phyloP scores from a whole-genome alignment of 2,888 invertebrate genomes.

The Drosophila kambysellisi region DNA sequence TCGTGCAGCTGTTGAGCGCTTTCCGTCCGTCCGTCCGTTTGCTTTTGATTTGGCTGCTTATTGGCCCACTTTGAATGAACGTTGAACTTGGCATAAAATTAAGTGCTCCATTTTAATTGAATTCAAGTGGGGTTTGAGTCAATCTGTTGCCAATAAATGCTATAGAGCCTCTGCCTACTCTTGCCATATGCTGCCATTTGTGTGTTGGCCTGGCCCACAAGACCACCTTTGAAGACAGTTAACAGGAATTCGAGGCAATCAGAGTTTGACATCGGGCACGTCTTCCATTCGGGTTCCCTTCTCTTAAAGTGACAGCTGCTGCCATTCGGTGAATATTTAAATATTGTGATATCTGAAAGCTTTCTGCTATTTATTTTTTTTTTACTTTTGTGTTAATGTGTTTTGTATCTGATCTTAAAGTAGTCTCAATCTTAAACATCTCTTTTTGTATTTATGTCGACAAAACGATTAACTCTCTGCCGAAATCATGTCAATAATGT shows the following conservation, averaged over 20 bases:
- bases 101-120: constrained; percentile 78
- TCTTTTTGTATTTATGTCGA: neutral
- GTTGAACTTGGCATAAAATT: constrained; percentile 75
- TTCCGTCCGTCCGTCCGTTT: constrained; percentile 39
- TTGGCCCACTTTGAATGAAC: constrained; percentile 58
- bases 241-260: constrained; percentile 31
- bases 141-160: constrained; percentile 63
- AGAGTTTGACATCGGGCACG: constrained; percentile 21
- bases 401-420: neutral
- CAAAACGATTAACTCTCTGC: neutral
- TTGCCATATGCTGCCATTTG: constrained; percentile 71
- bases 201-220: constrained; percentile 16
- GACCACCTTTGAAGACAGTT: constrained; percentile 10
- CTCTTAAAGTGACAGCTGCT: constrained; percentile 34
- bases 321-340: constrained; percentile 10
- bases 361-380: constrained; percentile 1
- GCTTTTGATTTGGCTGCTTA: constrained; percentile 60
- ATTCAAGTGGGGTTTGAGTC: constrained; percentile 53
- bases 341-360: neutral
- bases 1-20: constrained; percentile 41
- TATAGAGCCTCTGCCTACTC: constrained; percentile 12
- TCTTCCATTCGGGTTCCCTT: constrained; percentile 3
- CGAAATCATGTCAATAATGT: neutral
- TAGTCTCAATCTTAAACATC: neutral
- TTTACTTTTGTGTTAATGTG: constrained; percentile 12